Evolutionary conservation across 1,140 invertebrate genomes (phyloP), one percentile per base, ranked within the genome.

Genomic region (Dolichoris vasculosae): DNA sequence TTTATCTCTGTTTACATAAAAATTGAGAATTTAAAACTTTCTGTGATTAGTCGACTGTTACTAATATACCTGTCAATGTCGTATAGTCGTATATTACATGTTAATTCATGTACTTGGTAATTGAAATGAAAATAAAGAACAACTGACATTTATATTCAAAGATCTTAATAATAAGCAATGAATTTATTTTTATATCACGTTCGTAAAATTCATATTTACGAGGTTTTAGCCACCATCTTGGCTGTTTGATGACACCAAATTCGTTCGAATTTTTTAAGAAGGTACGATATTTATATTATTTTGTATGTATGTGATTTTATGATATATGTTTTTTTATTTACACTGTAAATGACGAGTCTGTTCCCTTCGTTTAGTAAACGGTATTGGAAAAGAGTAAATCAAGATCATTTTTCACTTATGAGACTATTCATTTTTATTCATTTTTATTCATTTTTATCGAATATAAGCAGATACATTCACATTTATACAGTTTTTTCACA

Each of bases 171-270:
- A 63, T 63, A 63, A 63, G 48, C 15, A 51, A 51, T 51, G 43
- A 46, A 6, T 46, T 17, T 15, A 51, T 64, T 32, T 32, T 38
- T 38, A 38, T 69, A 69, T 38, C 23, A 48, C 46, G 38, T 77
- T 63, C n/a, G 59, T 77, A 63, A 76, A 84, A 77, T 20, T 63
- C 71, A 20, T 55, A 11, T 82, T 82, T 63, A 13, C 64, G 80
- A 82, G 67, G n/a, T 82, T 82, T 71, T 71, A 82, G 67, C 64
- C 80, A 73, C 32, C 71, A 82, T 35, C 63, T n/a, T 77, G 79
- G 64, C 79, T 69, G 48, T 38, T 83, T 2, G 81, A 59, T 63
- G 69, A 83, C 81, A 55, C 46, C 79, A 26, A 51, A 79, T 43
- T 64, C 78, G 59, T 78, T 78, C 30, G 35, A 80, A 67, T 43